Base-by-base conservation (phyloP, 2,888 invertebrate genomes). In the Drosophila longiperda region DNA sequence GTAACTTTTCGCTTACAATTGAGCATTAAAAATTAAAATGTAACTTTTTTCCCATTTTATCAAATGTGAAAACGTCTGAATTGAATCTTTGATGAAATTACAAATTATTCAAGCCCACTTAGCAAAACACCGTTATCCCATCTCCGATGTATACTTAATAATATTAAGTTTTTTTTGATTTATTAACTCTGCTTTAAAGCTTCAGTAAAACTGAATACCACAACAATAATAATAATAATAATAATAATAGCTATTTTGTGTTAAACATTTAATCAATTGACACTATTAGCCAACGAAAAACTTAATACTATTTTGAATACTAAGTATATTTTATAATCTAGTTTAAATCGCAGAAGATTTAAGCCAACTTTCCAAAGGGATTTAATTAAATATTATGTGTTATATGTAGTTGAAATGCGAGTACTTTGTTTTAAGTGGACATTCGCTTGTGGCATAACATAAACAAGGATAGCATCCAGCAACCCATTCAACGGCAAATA, bases 371-470 rank as follows among this genome's bases (percentile, higher is more conserved):
- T 36, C 26, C 1, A n/a, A 26, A 1, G 26, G 29, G 29, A 29
- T 40, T 40, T 29, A 15, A 55, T 55, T 40, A 55, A 29, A 40
- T 4, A 26, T n/a, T 0, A 45, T 33, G 32, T 58, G 17, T 42
- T 68, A n/a, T 36, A 40, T 12, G 33, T 49, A 68, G 29, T 38
- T 40, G 20, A 23, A 15, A 45, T 12, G 40, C 20, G 15, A 11
- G 6, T 23, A 15, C 9, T 7, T 11, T 12, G 20, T 12, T 42
- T 29, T 52, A 12, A 12, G 12, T 17, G 1, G 32, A 3, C 15
- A 36, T 15, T 11, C 23, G 23, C 34, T 38, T 15, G n/a, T 32
- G 49, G 2, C 23, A 5, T 42, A 6, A 29, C 36, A 29, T 32
- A 42, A 45, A 23, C 38, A 36, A 11, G 26, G 42, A 48, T 17